phyloP scores from a whole-genome alignment of 1,140 invertebrate genomes.

The Pseudomyrmex cubaensis region DNA sequence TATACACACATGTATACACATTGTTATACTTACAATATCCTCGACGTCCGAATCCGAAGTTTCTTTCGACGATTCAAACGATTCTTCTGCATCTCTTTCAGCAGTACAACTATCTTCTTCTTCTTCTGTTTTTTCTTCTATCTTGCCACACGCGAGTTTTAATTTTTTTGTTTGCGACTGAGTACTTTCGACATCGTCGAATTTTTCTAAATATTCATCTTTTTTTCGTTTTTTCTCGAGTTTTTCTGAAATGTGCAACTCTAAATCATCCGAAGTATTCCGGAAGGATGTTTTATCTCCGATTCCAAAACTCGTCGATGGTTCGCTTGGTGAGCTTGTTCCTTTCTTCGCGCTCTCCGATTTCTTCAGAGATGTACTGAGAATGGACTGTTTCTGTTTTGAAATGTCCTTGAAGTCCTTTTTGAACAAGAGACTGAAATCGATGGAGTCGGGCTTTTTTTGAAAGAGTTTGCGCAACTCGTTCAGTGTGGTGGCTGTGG shows the following conservation, averaged over 20 bases:
- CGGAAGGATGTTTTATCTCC: background rate
- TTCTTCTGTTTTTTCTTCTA: slow-evolving; percentile 27
- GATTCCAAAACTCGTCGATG: slow-evolving; percentile 10
- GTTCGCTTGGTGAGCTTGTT: background rate
- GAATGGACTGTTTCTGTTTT: background rate
- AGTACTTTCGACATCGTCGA: background rate
- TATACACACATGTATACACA: background rate
- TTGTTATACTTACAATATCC: slow-evolving; percentile 46
- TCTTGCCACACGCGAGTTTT: slow-evolving; percentile 35
- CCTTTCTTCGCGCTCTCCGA: background rate
- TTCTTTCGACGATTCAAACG: background rate
- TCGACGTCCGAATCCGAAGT: slow-evolving; percentile 9
- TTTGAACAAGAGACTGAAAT: slow-evolving; percentile 86
- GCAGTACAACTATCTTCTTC: background rate
- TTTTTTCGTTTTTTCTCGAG: slow-evolving; percentile 3
- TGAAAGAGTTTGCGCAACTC: slow-evolving; percentile 89
- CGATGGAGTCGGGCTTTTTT: slow-evolving; percentile 89
- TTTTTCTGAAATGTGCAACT: background rate
- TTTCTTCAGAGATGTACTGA: background rate
- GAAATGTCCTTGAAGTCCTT: background rate
- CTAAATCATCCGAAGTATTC: slow-evolving; percentile 3
- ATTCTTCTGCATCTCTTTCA: background rate
- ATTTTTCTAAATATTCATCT: slow-evolving; percentile 4
- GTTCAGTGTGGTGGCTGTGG: slow-evolving; percentile 92
- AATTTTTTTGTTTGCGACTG: slow-evolving; percentile 40